Evolutionary conservation across 2,888 invertebrate species (phyloP), one percentile per base, ranked within the genome.

Genomic region (Drosophila atroscutellata): DNA sequence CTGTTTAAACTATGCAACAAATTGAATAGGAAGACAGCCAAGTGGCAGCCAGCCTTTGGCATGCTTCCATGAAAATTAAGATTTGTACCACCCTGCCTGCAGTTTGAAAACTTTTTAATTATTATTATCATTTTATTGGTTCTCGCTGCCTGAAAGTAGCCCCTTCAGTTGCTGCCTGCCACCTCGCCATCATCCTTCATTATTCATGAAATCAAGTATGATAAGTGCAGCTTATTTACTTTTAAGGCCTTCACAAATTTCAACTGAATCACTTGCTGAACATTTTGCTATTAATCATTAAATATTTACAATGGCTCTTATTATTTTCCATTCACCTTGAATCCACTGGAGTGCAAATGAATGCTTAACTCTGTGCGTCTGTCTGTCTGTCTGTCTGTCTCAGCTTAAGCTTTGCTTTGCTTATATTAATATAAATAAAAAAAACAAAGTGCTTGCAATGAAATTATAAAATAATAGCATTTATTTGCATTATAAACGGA

Each of bases 21-120:
- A 49, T 45, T 49, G 1, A 52, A 47, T 55, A 15, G 30, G 20
- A 20, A 24, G 7, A 6, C 26, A 26, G 66, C 9, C n/a, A 28
- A 28, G 37, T 37, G 45, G n/a, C 30, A 30, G 20, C 28, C 52
- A 34, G 15, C 32, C 11, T 11, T 39, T 54, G 58, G 37, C 58
- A n/a, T 36, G 49, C 51, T 60, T 9, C 28, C 57, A 55, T 32
- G 34, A 2, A 66, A 61, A 59, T 64, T 55, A 30, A 51, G 37
- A 54, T 9, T 34, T 56, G 39, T 15, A 18, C 9, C 36, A 18
- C 28, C 50, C n/a, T n/a, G 51, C 24, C 61, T 62, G 62, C 39
- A 57, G 52, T 52, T 54, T 37, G 50, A 0, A 58, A 80, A 73
- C 49, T 80, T 80, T 73, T 64, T 70, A 80, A 77, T 76, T 73